A percentile compares a stretch with the other conserved stretches of the same genome.
Conservation (phyloP, 2,113 vertebrate species). For the Tympanuchus pallidicinctus region DNA sequence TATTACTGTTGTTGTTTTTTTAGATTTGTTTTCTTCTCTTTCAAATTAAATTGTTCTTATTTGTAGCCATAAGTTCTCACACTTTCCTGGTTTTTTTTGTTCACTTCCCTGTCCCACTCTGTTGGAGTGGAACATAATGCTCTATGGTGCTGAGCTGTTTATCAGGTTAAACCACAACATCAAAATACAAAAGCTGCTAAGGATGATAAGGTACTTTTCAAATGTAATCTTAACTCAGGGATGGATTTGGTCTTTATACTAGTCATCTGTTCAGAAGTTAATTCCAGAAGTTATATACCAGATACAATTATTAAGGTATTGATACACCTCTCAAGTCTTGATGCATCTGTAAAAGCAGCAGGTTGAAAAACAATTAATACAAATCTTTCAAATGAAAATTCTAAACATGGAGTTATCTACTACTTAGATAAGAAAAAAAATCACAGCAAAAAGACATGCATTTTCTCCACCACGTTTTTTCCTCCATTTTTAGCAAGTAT, state of each 20-base stretch:
- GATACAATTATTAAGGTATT: neutral
- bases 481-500: neutral
- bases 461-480: neutral
- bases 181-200: neutral
- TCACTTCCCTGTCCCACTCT: neutral
- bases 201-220: neutral
- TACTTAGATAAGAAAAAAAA: neutral
- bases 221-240: neutral
- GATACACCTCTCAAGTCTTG: neutral
- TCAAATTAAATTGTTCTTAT: neutral
- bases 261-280: neutral
- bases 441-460: rapidly evolving
- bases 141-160: neutral
- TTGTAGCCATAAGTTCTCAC: neutral
- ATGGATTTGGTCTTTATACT: neutral
- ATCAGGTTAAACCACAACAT: neutral
- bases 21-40: neutral
- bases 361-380: neutral
- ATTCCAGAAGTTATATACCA: neutral
- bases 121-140: neutral
- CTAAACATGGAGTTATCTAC: neutral
- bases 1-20: neutral
- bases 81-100: neutral
- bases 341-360: neutral
- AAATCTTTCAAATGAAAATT: neutral